Evolutionary conservation across 2,888 invertebrate species (phyloP).

Genomic region (Cheilosia variabilis): DNA sequence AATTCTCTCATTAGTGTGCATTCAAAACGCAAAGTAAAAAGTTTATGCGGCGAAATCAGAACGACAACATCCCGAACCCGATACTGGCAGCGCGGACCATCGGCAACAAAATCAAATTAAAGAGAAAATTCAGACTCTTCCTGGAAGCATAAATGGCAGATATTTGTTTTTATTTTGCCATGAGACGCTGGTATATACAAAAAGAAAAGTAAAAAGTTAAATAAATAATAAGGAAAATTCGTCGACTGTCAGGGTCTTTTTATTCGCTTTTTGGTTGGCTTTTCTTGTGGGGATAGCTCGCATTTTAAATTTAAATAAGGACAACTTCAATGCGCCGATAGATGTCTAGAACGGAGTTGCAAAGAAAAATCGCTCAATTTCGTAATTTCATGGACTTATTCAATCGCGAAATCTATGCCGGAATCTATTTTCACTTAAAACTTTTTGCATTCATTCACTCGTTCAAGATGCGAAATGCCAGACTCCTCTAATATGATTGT

Average conservation of each 20-base stretch:
- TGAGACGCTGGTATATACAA: constrained; percentile 2
- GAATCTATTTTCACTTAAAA: no score
- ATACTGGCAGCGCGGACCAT: constrained; percentile 3
- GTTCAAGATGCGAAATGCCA: no score
- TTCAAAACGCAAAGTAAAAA: neutral
- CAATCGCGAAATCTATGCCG: neutral
- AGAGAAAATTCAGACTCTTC: constrained; percentile 38
- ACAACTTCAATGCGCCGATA: constrained; percentile 14
- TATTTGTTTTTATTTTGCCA: constrained; percentile 19
- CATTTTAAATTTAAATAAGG: constrained; percentile 54
- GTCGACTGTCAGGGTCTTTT: neutral
- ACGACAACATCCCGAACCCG: neutral
- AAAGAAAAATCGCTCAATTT: constrained; percentile 4
- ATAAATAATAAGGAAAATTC: constrained; percentile 25
- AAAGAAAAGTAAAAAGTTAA: constrained; percentile 5
- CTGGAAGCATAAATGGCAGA: constrained; percentile 48
- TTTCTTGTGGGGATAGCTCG: constrained; percentile 34
- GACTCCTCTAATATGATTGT: no score
- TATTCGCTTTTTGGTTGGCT: neutral
- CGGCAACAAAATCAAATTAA: constrained; percentile 53
- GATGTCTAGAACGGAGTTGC: neutral
- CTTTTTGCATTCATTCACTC: no score
- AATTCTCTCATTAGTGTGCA: constrained; percentile 38
- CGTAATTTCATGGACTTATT: constrained; percentile 18
- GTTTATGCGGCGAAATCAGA: constrained; percentile 17